Evolutionary conservation across 2,797 vertebrate genomes (phyloP).

Genomic region (Girardinus metallicus): DNA sequence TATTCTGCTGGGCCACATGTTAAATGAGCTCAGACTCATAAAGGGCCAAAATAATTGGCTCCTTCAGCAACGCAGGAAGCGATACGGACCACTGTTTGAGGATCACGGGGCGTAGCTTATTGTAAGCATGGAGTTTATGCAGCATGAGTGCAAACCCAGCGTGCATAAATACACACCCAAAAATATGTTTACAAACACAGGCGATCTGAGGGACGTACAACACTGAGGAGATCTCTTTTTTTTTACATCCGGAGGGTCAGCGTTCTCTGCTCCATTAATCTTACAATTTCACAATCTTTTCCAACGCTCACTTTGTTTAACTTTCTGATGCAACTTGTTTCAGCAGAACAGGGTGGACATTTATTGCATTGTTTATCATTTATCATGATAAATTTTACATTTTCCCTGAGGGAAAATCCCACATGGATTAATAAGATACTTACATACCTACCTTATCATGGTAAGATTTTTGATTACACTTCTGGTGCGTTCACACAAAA

Average conservation of each 20-base stretch:
- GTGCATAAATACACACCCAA: conserved; percentile 51
- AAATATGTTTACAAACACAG: conserved; percentile 47
- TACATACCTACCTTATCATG: no score
- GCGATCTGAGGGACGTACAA: conserved; percentile 28
- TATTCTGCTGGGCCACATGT: conserved; percentile 34
- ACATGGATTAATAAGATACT: no score
- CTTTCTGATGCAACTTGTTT: conserved; percentile 17
- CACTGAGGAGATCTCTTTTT: neutral
- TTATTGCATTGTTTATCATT: no score
- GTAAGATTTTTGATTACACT: no score
- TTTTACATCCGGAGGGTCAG: conserved; percentile 32
- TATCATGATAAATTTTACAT: no score
- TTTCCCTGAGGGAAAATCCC: no score
- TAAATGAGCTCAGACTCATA: conserved; percentile 63
- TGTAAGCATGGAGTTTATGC: conserved; percentile 9
- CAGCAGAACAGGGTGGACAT: neutral
- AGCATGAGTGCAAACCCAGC: conserved; percentile 22
- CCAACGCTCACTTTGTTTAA: neutral
- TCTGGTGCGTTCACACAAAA: no score
- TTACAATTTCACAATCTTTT: neutral
- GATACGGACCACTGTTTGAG: conserved; percentile 64
- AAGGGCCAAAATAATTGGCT: conserved; percentile 52
- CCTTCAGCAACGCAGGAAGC: conserved; percentile 68
- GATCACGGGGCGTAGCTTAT: conserved; percentile 62
- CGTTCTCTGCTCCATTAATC: conserved; percentile 27